Conservation (phyloP, 1,140 invertebrate genomes). For the Elysia chlorotica region DNA sequence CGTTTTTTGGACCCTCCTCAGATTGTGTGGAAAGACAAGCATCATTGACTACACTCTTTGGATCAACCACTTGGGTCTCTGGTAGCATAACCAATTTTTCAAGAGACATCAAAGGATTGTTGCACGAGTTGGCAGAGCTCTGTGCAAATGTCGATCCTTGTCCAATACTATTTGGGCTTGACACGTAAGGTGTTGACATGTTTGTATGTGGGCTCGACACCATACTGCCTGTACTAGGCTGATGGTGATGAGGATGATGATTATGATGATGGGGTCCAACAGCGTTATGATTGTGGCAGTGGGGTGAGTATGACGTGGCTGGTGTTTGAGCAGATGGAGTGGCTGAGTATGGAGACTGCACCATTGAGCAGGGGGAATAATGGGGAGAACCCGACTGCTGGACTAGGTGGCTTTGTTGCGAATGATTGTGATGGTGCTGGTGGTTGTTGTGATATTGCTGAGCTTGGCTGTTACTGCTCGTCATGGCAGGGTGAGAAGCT, state of each 20-base stretch:
- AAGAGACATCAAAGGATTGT: conserved; percentile 53
- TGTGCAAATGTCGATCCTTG: neutral
- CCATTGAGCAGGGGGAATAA: neutral
- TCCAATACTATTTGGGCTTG: no score
- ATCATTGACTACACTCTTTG: conserved; percentile 58
- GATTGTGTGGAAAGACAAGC: conserved; percentile 37
- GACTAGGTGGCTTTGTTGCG: neutral
- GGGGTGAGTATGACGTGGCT: conserved; percentile 8
- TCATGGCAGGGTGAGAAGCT: neutral
- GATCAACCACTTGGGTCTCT: conserved; percentile 55
- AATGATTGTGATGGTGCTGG: neutral
- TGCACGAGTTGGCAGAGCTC: neutral
- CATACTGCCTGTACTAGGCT: neutral
- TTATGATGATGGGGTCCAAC: neutral
- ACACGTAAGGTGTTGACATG: no score
- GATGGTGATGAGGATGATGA: neutral
- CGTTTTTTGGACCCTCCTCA: conserved; percentile 52
- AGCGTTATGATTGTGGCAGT: neutral
- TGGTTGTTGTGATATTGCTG: no score
- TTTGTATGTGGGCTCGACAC: neutral
- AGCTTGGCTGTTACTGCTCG: neutral
- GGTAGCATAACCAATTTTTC: conserved; percentile 58
- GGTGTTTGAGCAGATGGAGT: neutral
- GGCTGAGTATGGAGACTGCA: neutral
- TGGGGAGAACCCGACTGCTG: neutral